phyloP scores from a whole-genome alignment of 2,113 vertebrate genomes.

The Delphinapterus leucas region DNA sequence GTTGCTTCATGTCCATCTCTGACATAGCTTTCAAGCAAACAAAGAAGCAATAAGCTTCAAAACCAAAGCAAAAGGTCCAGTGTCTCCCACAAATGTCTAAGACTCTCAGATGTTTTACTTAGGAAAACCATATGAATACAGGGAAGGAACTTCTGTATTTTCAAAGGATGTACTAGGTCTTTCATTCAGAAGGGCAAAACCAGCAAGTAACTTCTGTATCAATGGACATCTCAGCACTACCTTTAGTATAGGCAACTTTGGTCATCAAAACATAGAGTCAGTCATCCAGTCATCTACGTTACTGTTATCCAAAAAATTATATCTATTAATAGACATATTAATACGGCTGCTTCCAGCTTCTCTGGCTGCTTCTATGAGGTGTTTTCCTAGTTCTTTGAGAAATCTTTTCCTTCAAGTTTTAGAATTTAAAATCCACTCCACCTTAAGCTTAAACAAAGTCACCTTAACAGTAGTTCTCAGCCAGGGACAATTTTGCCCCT shows the following conservation, averaged over 20 bases:
- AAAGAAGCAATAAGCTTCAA: conserved; percentile 1
- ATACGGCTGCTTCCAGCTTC: neutral
- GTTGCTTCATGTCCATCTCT: conserved; percentile 86
- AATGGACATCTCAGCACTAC: neutral
- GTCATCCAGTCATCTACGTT: neutral
- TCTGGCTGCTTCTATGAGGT: neutral
- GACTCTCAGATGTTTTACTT: neutral
- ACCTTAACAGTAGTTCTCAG: neutral
- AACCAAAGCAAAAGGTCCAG: neutral
- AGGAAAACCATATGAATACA: neutral
- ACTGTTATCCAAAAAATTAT: conserved; percentile 26
- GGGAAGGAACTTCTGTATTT: neutral
- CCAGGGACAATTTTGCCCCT: neutral
- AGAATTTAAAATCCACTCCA: conserved; percentile 7
- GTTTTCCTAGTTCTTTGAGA: conserved; percentile 1
- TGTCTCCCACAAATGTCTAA: neutral
- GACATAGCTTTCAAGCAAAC: conserved; percentile 59
- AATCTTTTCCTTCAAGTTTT: conserved; percentile 18
- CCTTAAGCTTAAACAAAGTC: neutral
- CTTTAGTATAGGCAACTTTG: neutral
- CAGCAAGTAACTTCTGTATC: conserved; percentile 1
- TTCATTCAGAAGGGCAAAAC: conserved; percentile 15
- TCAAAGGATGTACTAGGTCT: neutral
- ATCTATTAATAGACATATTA: neutral
- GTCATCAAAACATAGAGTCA: neutral